A percentile compares a stretch with the other conserved stretches of the same genome.
These are phyloP conservation scores for Hypothenemus hampei DNA, from an alignment of 1,140 invertebrate species.

Conservation along the genomic window DNA sequence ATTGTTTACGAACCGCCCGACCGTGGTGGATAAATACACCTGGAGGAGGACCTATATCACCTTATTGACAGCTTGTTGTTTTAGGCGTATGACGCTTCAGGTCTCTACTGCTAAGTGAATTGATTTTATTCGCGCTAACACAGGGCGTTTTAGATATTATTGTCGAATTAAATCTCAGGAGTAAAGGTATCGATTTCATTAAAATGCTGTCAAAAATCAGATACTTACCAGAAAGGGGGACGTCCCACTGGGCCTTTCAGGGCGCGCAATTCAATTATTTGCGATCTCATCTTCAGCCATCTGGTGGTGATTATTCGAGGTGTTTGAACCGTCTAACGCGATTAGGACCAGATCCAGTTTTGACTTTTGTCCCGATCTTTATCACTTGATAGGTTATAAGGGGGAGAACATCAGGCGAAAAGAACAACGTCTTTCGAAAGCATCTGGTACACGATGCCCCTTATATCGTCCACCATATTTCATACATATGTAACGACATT, in stretches of 20 bases:
- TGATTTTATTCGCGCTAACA: too few species aligned
- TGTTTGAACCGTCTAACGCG: conserved; percentile 42
- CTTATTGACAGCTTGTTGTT: conserved; percentile 17
- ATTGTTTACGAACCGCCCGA: conserved; percentile 4
- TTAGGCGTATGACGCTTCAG: too few species aligned
- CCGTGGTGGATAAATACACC: conserved; percentile 11
- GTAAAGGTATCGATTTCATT: too few species aligned
- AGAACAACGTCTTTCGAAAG: too few species aligned
- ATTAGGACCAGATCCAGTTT: conserved; percentile 34
- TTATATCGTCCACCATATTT: conserved; percentile 11
- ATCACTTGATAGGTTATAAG: conserved; percentile 12
- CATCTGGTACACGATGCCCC: conserved; percentile 10
- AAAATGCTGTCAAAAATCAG: too few species aligned
- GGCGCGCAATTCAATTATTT: conserved; percentile 45
- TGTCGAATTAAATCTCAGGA: too few species aligned
- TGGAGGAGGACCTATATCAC: conserved; percentile 11
- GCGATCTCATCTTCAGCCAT: conserved; percentile 46
- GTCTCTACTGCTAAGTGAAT: too few species aligned
- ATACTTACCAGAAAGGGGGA: too few species aligned
- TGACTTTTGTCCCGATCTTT: conserved; percentile 17
- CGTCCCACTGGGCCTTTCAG: conserved; percentile 41
- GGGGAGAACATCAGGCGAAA: too few species aligned
- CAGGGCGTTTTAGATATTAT: too few species aligned
- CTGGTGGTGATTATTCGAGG: conserved; percentile 46
- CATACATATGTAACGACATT: conserved; percentile 14